These are phyloP conservation scores for Lacerta bilineata DNA, from an alignment of 2,797 vertebrate genomes.

Conservation along the genomic window DNA sequence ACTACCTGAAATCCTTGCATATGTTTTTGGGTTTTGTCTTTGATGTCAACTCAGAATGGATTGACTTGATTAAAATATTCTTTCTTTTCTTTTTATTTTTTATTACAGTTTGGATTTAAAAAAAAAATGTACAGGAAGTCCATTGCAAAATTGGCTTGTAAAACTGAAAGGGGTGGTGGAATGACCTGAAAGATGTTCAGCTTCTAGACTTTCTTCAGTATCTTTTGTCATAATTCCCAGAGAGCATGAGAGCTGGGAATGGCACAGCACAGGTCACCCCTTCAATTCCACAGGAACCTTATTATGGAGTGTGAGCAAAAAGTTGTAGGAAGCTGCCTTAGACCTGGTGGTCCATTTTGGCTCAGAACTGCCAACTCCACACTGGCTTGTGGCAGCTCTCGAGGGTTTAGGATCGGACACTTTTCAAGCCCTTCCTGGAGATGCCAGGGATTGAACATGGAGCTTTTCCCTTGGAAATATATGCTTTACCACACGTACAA, in stretches of 20 bases:
- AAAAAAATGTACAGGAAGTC: not conserved
- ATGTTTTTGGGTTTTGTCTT: slow-evolving; percentile 23
- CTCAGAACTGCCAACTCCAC: not conserved
- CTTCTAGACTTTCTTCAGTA: not conserved
- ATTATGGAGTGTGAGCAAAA: not conserved
- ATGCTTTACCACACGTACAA: not conserved
- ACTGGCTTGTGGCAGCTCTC: not conserved
- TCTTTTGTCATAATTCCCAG: not conserved
- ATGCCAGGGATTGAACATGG: not conserved
- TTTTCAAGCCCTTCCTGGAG: not conserved
- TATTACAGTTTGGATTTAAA: no score
- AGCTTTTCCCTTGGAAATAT: not conserved
- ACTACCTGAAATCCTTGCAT: slow-evolving; percentile 44
- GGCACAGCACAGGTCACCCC: not conserved
- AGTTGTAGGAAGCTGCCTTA: not conserved
- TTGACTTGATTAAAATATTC: not conserved
- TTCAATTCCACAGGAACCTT: not conserved
- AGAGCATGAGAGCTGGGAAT: not conserved
- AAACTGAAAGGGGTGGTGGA: not conserved
- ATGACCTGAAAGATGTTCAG: not conserved
- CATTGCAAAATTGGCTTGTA: not conserved
- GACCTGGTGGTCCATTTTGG: not conserved
- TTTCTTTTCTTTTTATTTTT: not conserved
- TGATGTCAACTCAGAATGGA: not conserved
- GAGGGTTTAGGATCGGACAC: not conserved